Base-by-base conservation (phyloP, 2,113 vertebrate species). In the Phodopus roborovskii region DNA sequence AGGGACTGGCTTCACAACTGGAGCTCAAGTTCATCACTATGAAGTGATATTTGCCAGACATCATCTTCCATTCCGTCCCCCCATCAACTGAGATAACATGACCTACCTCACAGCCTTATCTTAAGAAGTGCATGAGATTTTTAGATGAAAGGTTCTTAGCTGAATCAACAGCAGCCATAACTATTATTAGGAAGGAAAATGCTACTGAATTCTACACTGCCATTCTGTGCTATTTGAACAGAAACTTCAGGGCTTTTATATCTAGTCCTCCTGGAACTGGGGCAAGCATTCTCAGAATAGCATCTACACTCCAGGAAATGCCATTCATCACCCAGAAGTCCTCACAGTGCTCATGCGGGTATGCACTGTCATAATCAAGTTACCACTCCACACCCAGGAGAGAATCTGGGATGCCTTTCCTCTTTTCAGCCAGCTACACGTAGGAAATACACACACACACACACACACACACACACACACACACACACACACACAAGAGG, bases 51-150 rank as follows among this genome's bases (percentile, higher is more conserved):
- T 71, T 39, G 56, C 50, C 50, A 8, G 30, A 74, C 42, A 3
- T 26, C 36, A 66, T 53, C 36, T 75, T 42, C 39, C 12, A 62
- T 5, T 48, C 36, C 28, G 12, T 3, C 71, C n/a, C 16, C n/a
- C 77, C 50, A 56, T 68, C 71, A 74, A 78, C 85, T 1, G 77
- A 86, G 19, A 68, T 11, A 70, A 64, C 12, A 3, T n/a, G 11
- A 82, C 48, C 45, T 82, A 56, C 22, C 33, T 77, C 30, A n/a
- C 24, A 81, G 70, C 4, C 15, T 78, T n/a, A 24, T 91, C 33
- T 81, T 28, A 71, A 62, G 81, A 96, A 91, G 68, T 16, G 50
- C 13, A 64, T 28, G n/a, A 92, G 36, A 71, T 84, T 90, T 90
- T 19, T 58, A 91, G 2, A 94, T 19, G 15, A 28, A 87, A 73